Base-by-base conservation (phyloP, 2,113 vertebrate genomes). In the Myanophis thanlyinensis region DNA sequence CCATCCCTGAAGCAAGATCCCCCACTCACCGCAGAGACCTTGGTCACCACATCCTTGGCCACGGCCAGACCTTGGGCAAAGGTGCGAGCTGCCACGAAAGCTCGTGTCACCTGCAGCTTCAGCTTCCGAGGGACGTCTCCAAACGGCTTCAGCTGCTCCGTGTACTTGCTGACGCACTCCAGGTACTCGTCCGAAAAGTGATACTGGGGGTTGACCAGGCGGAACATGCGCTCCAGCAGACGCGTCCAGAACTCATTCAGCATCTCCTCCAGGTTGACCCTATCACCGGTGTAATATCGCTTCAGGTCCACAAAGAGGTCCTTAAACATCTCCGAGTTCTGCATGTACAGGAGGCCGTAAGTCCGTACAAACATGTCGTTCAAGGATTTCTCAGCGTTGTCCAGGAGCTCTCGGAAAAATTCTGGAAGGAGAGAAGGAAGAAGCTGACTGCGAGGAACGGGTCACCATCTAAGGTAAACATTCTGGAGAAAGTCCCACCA, bases 201-300 rank as follows among this genome's bases (percentile, higher is more conserved):
- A 92, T 98, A 99, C 98, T 99, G 99, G 0, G 99, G 98, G 93
- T 99, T 99, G 91, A 99, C 98, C 94, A 99, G 97, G 27, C 97
- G 98, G 97, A 99, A 99, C 99, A 99, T 99, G 93, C 99, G 98
- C 97, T 99, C 99, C 96, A 99, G 98, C 18, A 99, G 97, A 84
- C 98, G 98, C 0, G 98, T 98, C 99, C 99, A 99, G 97, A 99
- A 99, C 27, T 99, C 99, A 0, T 98, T 98, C 88, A 99, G 98
- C 99, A 99, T 99, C 93, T 98, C 97, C 92, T 99, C 98, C 96
- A 99, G 96, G 98, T 99, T 99, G 96, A 99, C 98, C 0, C 97
- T 98, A 91, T 99, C 99, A 0, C 95, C 97, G 54, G 96, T 89
- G 1, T 99, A 99, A 98, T 99, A 99, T 15, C 96, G 97, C 89